Percentiles rank a stretch among this genome's conserved stretches.
phyloP scores from a whole-genome alignment of 1,140 invertebrate genomes.

The Tyrophagus putrescentiae region DNA sequence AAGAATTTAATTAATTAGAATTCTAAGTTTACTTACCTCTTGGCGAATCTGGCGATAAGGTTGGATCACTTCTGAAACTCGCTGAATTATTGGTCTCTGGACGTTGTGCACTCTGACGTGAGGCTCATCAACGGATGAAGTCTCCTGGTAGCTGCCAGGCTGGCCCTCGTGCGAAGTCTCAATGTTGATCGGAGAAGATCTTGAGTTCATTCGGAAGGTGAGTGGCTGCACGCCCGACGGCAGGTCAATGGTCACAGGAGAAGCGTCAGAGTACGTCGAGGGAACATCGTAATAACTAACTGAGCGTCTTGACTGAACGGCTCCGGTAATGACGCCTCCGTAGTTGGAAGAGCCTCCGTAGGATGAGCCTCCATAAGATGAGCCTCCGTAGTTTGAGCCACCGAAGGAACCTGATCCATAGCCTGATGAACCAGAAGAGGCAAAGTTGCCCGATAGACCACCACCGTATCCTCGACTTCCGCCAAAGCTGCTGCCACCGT shows the following conservation, averaged over 20 bases:
- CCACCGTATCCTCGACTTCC: no score
- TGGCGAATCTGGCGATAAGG: slow-evolving; percentile 13
- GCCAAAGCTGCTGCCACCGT: no score
- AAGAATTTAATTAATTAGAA: no score
- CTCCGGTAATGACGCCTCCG: not conserved
- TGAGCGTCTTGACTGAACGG: not conserved
- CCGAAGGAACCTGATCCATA: no score
- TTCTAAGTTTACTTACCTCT: not conserved
- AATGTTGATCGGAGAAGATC: slow-evolving; percentile 9
- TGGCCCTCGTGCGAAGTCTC: slow-evolving; percentile 1
- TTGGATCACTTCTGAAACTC: slow-evolving; percentile 13
- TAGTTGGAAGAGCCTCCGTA: no score
- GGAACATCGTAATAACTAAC: slow-evolving; percentile 11
- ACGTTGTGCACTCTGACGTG: slow-evolving; percentile 3
- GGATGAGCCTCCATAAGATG: no score
- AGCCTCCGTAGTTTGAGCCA: no score
- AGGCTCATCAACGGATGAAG: slow-evolving; percentile 16
- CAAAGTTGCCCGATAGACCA: no score
- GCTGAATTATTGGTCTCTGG: slow-evolving; percentile 13
- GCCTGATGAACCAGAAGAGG: no score
- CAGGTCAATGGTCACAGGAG: slow-evolving; percentile 14
- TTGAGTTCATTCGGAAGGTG: not conserved
- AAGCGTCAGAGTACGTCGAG: not conserved
- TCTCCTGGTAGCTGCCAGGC: not conserved
- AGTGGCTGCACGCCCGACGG: not conserved